phyloP scores from a whole-genome alignment of 37 sponge, comb jelly and placozoan genomes.

The Hexactinellida sp. region DNA sequence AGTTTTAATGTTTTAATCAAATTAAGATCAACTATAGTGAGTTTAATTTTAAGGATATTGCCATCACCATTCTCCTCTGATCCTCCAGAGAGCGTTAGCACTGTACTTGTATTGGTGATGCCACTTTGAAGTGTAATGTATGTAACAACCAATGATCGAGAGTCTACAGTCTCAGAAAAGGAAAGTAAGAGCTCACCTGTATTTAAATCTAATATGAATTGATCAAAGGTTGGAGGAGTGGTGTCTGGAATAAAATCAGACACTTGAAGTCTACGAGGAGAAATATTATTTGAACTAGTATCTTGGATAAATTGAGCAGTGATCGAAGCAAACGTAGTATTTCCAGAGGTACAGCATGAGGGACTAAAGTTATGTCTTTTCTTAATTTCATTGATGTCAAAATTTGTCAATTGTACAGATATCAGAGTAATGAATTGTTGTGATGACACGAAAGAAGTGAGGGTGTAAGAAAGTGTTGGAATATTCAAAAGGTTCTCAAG shows the following conservation, averaged over 20 bases:
- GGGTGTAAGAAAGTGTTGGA: conserved; percentile 1
- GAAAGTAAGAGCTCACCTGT: conserved; percentile 34
- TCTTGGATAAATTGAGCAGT: neutral
- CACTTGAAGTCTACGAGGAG: neutral
- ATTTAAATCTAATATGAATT: conserved; percentile 51
- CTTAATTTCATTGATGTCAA: conserved; percentile 55
- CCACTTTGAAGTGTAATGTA: conserved; percentile 49
- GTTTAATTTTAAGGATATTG: conserved; percentile 15
- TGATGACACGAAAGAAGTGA: neutral
- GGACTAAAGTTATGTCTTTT: conserved; percentile 27
- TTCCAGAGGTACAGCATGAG: neutral
- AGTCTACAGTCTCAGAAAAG: conserved; percentile 70
- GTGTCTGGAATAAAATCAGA: neutral
- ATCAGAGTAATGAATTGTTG: neutral
- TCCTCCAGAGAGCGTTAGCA: neutral
- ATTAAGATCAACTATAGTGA: conserved; percentile 41
- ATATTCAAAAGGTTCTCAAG: conserved; percentile 19
- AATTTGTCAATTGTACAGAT: neutral
- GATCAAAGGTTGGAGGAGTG: conserved; percentile 19
- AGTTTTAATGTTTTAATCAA: conserved; percentile 32
- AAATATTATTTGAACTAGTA: neutral
- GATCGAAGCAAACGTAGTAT: neutral
- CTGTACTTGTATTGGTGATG: neutral
- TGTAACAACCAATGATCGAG: conserved; percentile 27
- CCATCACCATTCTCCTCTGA: neutral